A percentile compares a stretch with the other conserved stretches of the same genome.
Evolutionary conservation across 1,140 invertebrate genomes (phyloP).

Genomic region (Anastrepha ludens): DNA sequence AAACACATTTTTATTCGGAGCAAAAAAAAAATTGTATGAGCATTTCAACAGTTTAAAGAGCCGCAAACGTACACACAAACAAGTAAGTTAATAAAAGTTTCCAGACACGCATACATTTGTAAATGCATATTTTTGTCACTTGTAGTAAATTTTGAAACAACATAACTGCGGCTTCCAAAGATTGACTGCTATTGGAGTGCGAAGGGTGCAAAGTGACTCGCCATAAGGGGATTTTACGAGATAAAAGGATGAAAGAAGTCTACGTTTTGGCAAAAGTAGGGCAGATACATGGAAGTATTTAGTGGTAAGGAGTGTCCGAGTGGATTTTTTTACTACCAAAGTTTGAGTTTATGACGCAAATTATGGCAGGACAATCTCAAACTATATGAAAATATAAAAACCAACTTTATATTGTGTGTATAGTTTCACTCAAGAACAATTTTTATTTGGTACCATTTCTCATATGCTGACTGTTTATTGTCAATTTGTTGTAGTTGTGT

Average conservation of each 20-base stretch:
- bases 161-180: too few relatives aligned
- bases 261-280: too few relatives aligned
- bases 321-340: not conserved
- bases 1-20: not conserved
- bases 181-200: not conserved
- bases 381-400: slow-evolving; percentile 2
- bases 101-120: not conserved
- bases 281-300: too few relatives aligned
- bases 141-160: not conserved
- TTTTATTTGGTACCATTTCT: not conserved
- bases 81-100: not conserved
- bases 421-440: not conserved
- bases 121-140: not conserved
- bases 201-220: not conserved
- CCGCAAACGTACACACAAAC: not conserved
- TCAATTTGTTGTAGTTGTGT: not conserved
- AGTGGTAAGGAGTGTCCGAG: too few relatives aligned
- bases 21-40: not conserved
- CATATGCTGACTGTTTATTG: not conserved
- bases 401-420: not conserved
- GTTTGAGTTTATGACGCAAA: slow-evolving; percentile 29
- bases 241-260: too few relatives aligned
- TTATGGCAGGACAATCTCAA: slow-evolving; percentile 9
- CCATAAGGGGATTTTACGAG: not conserved
- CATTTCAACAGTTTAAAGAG: slow-evolving; percentile 39